Conservation (phyloP, 1,140 invertebrate genomes). For the Manduca sexta region DNA sequence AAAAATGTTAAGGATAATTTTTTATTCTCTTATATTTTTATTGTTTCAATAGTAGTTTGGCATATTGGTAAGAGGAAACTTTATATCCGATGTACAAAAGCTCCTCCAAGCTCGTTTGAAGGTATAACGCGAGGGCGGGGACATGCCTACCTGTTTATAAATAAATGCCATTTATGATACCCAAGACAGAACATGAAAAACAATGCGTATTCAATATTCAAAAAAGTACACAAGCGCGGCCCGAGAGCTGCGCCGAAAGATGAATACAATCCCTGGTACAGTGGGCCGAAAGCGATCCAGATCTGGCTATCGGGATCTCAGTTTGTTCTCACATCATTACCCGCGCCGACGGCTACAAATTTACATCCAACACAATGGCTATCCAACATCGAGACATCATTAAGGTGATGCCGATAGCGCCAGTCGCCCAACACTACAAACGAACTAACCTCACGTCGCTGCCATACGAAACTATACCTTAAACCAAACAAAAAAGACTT, state of each 20-base stretch:
- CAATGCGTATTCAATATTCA: constrained; percentile 27
- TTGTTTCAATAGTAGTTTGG: no score
- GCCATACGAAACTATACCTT: constrained; percentile 28
- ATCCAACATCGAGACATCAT: constrained; percentile 73
- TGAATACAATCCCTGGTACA: constrained; percentile 40
- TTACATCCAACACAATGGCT: constrained; percentile 73
- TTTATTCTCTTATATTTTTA: no score
- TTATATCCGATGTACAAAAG: no score
- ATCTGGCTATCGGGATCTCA: constrained; percentile 69
- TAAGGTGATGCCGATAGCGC: constrained; percentile 73
- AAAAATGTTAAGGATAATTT: no score
- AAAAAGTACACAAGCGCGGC: constrained; percentile 25
- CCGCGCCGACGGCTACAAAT: constrained; percentile 73
- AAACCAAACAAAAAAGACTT: constrained; percentile 12
- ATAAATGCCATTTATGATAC: constrained; percentile 19
- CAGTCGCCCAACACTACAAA: constrained; percentile 31
- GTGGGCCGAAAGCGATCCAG: constrained; percentile 53
- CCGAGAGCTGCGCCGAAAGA: constrained; percentile 25
- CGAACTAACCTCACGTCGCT: constrained; percentile 21
- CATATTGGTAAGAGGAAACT: no score
- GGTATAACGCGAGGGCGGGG: no score
- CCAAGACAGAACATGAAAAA: constrained; percentile 31
- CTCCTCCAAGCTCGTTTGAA: no score
- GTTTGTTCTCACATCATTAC: constrained; percentile 74
- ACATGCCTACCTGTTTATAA: no score